Evolutionary conservation across 2,797 vertebrate species (phyloP).

Genomic region (Falco berigora): DNA sequence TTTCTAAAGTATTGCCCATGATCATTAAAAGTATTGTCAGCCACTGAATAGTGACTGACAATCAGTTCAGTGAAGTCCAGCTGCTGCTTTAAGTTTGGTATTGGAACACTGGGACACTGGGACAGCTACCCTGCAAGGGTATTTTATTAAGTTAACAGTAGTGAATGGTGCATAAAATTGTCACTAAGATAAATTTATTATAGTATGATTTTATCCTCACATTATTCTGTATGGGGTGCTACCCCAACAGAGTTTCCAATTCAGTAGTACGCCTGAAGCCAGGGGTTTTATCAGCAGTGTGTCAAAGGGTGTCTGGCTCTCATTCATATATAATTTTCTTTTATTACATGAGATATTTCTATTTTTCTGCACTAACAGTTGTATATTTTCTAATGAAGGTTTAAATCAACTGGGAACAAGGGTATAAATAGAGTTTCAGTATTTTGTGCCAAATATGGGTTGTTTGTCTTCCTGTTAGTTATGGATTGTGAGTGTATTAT

Average conservation of each 20-base stretch:
- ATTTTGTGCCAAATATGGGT: conserved; percentile 40
- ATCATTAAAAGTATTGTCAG: background rate
- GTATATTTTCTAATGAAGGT: conserved; percentile 60
- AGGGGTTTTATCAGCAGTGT: conserved; percentile 34
- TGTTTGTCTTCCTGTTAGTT: conserved; percentile 53
- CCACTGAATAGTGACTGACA: background rate
- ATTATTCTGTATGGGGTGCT: conserved; percentile 44
- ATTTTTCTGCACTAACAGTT: conserved; percentile 48
- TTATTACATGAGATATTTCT: conserved; percentile 38
- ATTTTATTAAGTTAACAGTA: conserved; percentile 60
- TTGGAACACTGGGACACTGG: conserved; percentile 23
- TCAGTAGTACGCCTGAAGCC: conserved; percentile 43
- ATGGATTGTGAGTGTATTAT: conserved; percentile 32
- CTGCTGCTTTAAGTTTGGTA: background rate
- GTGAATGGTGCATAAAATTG: conserved; percentile 60
- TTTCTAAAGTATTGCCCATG: background rate
- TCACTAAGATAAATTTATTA: conserved; percentile 54
- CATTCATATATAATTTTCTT: conserved; percentile 55
- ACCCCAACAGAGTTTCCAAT: conserved; percentile 50
- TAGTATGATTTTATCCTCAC: background rate
- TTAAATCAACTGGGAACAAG: conserved; percentile 58
- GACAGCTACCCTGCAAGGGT: conserved; percentile 30
- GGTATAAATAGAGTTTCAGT: conserved; percentile 38
- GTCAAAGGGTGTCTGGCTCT: conserved; percentile 53
- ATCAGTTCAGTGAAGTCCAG: conserved; percentile 26